These are phyloP conservation scores for Nipponacmea schrenckii DNA, from an alignment of 2,888 invertebrate genomes.

Conservation along the genomic window DNA sequence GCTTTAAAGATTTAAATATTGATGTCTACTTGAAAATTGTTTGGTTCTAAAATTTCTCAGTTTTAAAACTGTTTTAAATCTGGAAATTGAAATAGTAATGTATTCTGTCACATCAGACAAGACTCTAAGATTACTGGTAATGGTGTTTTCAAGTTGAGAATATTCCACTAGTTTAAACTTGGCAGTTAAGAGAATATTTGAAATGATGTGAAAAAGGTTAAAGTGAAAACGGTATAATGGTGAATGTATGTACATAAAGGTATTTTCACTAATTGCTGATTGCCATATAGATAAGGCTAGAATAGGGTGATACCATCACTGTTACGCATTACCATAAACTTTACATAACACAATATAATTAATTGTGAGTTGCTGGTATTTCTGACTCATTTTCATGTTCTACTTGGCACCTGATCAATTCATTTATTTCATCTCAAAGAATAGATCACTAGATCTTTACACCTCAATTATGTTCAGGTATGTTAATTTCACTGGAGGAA, in stretches of 20 bases:
- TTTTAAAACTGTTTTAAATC: no score
- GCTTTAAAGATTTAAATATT: no score
- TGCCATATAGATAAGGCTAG: neutral
- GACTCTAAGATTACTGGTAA: neutral
- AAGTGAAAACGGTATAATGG: neutral
- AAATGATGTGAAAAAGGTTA: no score
- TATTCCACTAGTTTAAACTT: no score
- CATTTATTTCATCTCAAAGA: neutral
- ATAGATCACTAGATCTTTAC: neutral
- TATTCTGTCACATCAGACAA: neutral
- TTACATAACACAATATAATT: neutral
- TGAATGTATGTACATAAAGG: neutral
- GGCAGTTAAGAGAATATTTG: no score
- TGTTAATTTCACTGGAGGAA: no score
- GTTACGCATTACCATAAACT: no score
- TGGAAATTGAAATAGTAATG: neutral
- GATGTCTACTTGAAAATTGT: no score
- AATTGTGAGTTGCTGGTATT: neutral
- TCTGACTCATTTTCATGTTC: neutral
- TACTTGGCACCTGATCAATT: conserved; percentile 1
- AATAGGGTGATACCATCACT: no score
- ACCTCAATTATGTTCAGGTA: no score
- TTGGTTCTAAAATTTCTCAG: no score
- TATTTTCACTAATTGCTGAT: neutral
- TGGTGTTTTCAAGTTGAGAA: neutral